Conservation (phyloP, 2,888 invertebrate genomes). For the Stenolophus ochropezus region DNA sequence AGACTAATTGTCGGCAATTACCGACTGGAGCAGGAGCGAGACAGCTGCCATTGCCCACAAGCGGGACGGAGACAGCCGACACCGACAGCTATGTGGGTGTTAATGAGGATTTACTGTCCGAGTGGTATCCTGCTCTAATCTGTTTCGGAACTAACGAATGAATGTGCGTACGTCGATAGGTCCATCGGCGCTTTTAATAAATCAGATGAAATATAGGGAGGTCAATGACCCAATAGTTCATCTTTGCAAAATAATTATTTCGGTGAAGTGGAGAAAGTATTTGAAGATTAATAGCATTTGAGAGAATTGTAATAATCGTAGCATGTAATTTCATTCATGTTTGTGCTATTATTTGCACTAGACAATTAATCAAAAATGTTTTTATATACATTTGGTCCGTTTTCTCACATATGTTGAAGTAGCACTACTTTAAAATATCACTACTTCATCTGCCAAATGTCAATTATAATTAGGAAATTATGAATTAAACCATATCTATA, state of each 20-base stretch:
- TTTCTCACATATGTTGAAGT: too few species aligned
- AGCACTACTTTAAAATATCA: too few species aligned
- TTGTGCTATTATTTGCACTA: not conserved
- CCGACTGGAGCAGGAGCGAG: constrained; percentile 8
- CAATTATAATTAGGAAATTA: too few species aligned
- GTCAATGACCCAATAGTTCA: constrained; percentile 1
- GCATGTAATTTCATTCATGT: not conserved
- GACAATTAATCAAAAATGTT: not conserved
- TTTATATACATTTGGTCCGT: not conserved
- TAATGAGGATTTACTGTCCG: constrained; percentile 54
- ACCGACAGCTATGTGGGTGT: constrained; percentile 49
- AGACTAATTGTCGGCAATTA: constrained; percentile 59
- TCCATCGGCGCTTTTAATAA: constrained; percentile 41
- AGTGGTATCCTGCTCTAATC: constrained; percentile 46
- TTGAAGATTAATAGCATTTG: not conserved
- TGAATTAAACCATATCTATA: too few species aligned
- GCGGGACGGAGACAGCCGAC: not conserved
- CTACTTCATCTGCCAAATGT: too few species aligned
- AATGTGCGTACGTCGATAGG: not conserved
- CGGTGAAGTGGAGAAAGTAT: not conserved
- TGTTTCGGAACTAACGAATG: constrained; percentile 46
- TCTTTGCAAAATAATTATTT: constrained; percentile 1
- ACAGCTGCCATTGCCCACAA: not conserved
- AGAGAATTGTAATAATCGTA: not conserved
- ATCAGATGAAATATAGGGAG: constrained; percentile 20